A percentile compares a stretch with the other conserved stretches of the same genome.
Evolutionary conservation across 1,140 invertebrate species (phyloP).

Genomic region (Tetramorium parvispinum): DNA sequence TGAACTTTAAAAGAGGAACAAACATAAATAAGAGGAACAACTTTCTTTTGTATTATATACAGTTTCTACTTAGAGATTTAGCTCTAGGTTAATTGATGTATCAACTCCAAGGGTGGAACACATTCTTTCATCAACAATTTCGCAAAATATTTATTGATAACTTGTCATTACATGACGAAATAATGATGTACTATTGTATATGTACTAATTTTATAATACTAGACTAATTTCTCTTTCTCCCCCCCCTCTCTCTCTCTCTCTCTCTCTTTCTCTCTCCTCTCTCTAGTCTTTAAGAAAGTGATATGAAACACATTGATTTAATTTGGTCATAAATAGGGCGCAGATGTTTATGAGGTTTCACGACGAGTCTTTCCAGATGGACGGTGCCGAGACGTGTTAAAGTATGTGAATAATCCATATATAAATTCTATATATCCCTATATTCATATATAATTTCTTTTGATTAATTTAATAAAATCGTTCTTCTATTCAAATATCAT

Average conservation of each 20-base stretch:
- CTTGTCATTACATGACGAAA: constrained; percentile 37
- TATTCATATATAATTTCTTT: neutral
- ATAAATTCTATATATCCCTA: neutral
- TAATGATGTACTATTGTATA: constrained; percentile 23
- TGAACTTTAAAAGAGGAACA: constrained; percentile 69
- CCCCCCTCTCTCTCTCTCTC: neutral
- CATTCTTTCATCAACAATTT: constrained; percentile 69
- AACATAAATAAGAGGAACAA: constrained; percentile 66
- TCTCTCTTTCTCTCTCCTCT: neutral
- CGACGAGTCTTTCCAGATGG: neutral
- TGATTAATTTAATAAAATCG: neutral
- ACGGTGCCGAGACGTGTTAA: neutral
- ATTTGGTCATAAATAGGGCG: constrained; percentile 30
- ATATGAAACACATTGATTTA: constrained; percentile 27
- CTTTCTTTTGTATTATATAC: constrained; percentile 48
- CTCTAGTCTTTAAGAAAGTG: constrained; percentile 17
- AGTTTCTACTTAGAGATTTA: constrained; percentile 64
- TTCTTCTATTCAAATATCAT: neutral
- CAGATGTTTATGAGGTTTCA: constrained; percentile 14
- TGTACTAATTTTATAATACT: constrained; percentile 11
- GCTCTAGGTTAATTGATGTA: constrained; percentile 66
- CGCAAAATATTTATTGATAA: constrained; percentile 43
- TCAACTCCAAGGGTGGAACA: constrained; percentile 83
- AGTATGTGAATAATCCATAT: neutral
- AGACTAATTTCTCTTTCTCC: constrained; percentile 4